phyloP scores from a whole-genome alignment of 2,888 invertebrate genomes.

The Norana najaformis region DNA sequence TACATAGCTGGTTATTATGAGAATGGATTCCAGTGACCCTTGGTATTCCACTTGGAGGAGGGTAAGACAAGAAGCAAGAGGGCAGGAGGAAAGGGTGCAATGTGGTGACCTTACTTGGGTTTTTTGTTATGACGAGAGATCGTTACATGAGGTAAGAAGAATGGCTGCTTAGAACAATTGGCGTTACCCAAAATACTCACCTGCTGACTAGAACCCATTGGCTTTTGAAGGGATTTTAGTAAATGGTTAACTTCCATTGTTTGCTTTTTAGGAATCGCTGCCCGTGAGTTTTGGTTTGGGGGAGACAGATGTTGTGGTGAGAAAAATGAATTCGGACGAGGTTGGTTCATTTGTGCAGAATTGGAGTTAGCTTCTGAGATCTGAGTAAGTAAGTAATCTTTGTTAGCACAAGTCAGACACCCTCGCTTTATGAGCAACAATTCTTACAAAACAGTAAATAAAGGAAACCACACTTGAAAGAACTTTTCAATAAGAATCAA shows the following conservation, averaged over 20 bases:
- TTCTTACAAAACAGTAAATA: too few species aligned
- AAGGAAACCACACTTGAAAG: too few species aligned
- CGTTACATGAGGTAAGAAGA: too few species aligned
- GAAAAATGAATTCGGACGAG: conserved; percentile 43
- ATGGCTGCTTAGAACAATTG: too few species aligned
- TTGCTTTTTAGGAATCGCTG: neutral
- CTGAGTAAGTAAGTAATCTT: neutral
- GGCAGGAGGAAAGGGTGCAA: neutral
- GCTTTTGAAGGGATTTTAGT: too few species aligned
- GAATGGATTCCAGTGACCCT: neutral
- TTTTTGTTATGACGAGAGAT: neutral
- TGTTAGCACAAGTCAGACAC: neutral
- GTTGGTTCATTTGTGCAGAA: conserved; percentile 32
- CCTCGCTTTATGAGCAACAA: too few species aligned
- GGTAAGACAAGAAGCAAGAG: neutral
- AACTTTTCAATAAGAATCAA: too few species aligned
- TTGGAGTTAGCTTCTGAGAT: neutral
- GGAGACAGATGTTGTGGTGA: conserved; percentile 55
- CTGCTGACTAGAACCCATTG: too few species aligned
- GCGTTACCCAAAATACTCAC: too few species aligned
- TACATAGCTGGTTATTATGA: too few species aligned
- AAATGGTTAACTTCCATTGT: neutral
- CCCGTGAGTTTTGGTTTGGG: conserved; percentile 50
- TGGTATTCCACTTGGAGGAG: neutral
- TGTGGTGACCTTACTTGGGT: neutral